A percentile compares a stretch with the other conserved stretches of the same genome.
These are phyloP conservation scores for Epirrita christyi DNA, from an alignment of 2,888 invertebrate species.

Conservation along the genomic window DNA sequence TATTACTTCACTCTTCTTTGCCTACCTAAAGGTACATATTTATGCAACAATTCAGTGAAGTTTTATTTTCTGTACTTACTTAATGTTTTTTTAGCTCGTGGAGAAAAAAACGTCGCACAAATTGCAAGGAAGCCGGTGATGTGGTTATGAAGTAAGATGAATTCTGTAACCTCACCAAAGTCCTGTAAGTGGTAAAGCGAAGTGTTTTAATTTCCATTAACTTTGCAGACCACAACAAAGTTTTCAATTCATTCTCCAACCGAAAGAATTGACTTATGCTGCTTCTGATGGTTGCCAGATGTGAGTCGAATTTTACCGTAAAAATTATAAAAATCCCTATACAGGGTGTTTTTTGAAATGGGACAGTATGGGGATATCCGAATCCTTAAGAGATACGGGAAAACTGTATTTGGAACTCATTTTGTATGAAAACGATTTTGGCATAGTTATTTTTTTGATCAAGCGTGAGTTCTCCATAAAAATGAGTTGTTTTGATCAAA, in stretches of 20 bases:
- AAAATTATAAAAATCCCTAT: too few species aligned
- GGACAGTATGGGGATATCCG: too few species aligned
- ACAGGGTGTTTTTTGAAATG: too few species aligned
- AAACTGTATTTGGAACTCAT: too few species aligned
- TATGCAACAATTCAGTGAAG: not conserved
- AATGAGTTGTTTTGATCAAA: too few species aligned
- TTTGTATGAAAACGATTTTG: too few species aligned
- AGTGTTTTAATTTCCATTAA: not conserved
- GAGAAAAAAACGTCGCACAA: conserved; percentile 47
- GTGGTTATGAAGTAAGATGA: conserved; percentile 47
- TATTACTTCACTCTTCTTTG: not conserved
- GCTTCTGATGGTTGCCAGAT: conserved; percentile 56
- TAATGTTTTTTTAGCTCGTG: conserved; percentile 53
- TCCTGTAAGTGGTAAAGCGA: too few species aligned
- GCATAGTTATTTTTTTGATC: too few species aligned
- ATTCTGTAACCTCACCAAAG: not conserved
- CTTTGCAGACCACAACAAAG: conserved; percentile 52
- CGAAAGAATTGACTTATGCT: conserved; percentile 56
- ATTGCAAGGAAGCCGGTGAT: conserved; percentile 45
- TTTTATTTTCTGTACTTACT: conserved; percentile 5
- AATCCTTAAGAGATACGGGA: too few species aligned
- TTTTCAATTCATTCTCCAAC: conserved; percentile 61
- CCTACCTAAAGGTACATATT: not conserved
- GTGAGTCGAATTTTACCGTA: conserved; percentile 44
- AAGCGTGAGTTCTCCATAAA: too few species aligned